Percentiles rank a stretch among this genome's conserved stretches.
Conservation (phyloP, 2,113 vertebrate species). For the Lamprologus lemairii region DNA sequence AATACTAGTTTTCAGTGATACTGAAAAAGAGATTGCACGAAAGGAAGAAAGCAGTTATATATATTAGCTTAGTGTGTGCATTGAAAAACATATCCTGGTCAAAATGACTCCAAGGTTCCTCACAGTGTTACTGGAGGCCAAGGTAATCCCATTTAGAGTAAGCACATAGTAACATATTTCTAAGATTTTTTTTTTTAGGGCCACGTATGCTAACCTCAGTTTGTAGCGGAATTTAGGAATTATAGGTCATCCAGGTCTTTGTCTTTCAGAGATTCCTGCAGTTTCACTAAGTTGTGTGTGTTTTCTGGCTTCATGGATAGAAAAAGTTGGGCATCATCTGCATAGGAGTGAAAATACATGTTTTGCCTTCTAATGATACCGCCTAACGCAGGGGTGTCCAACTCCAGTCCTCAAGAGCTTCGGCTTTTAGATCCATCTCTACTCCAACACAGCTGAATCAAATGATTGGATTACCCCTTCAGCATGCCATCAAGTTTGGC, state of each 20-base stretch:
- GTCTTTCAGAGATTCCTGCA: not conserved
- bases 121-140: not conserved
- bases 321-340: not conserved
- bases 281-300: not conserved
- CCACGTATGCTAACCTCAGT: not conserved
- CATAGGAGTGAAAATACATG: not conserved
- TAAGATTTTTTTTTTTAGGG: not conserved
- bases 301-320: not conserved
- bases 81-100: not conserved
- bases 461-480: not conserved
- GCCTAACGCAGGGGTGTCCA: not conserved
- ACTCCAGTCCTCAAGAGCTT: not conserved
- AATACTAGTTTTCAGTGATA: not conserved
- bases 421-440: not conserved
- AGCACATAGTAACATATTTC: not conserved
- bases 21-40: not conserved
- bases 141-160: not conserved
- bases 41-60: not conserved
- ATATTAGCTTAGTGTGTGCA: not conserved
- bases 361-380: not conserved
- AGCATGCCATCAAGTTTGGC: not conserved
- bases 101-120: not conserved
- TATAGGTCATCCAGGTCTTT: not conserved
- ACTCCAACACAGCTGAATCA: not conserved
- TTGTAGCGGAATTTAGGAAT: not conserved